Evolutionary conservation across 2,888 invertebrate genomes (phyloP), one percentile per base, ranked within the genome.

Genomic region (Nemurella pictetii): DNA sequence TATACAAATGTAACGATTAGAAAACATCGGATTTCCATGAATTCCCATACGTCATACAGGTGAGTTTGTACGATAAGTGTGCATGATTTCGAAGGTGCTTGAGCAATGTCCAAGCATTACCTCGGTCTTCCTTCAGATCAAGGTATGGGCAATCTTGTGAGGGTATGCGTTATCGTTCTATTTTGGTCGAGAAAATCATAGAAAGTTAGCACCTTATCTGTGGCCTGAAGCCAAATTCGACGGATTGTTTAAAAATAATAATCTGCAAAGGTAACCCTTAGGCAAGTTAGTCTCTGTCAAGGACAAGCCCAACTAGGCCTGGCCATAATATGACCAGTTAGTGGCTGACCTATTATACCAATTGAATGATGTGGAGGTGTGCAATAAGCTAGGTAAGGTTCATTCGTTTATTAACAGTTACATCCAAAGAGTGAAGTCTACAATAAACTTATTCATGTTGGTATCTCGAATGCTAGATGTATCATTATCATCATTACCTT

Each of bases 1-100:
- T 15, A 55, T 55, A 55, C 55, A 55, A 55, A 55, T 55, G 55
- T 55, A 55, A 72, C n/a, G 77, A 27, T 83, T 77, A 85, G 35
- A 80, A 84, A 73, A 85, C 80, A 86, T 82, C 26, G 81, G 84
- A 85, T 80, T 85, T 86, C 86, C 86, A 86, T 86, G 86, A 86
- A 85, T 86, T 86, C 86, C 30, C 82, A 85, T 85, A 85, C 74
- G 25, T 72, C 28, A 82, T 84, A 84, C 82, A 82, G 81, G 85
- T 86, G 81, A 85, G 86, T 84, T 72, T 32, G 55, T 55, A 20
- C 3, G 9, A 35, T 35, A 25, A n/a, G 27, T 82, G 26, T 25
- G 36, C 72, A 9, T 35, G 55, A 55, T 55, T 7, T 55, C 15
- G 12, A n/a, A 55, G 55, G 55, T 55, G 20, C 3, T 7, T 55